Base-by-base conservation (phyloP, 2,888 invertebrate genomes). In the Microplitis manilae region DNA sequence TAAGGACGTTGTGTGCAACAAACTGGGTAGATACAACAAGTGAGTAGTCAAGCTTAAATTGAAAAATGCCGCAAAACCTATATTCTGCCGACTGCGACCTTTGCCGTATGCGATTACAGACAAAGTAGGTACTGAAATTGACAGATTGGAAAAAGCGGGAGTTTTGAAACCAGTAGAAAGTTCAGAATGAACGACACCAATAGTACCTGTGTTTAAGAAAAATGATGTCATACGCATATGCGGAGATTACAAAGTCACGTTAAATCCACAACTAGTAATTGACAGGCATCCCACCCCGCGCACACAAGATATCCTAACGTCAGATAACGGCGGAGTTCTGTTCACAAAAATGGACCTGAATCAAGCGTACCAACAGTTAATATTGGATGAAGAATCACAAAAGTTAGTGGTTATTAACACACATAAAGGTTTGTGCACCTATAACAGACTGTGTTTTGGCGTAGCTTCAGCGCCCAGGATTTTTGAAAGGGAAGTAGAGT, bases 281-380 rank as follows among this genome's bases (percentile, higher is more conserved):
- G 75, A 78, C 59, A 67, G 68, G 73, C 82, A 85, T 70, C 84
- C 83, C 70, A 60, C 82, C 38, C 84, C 83, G 5, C 67, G 77
- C 8, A 77, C 82, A 6, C 80, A 83, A 17, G 81, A 84, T 69
- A 67, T 85, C n/a, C 79, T 83, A 13, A 68, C 70, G 61, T 13
- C 6, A n/a, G 5, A 6, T 38, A 76, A 79, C 73, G 86, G 84
- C 59, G 87, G 87, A 20, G 81, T 76, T 39, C 75, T 82, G 17
- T 90, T 89, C 80, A 81, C 85, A 5, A 88, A 87, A 79, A 78
- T 90, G 6, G 89, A 90, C 79, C 81, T 89, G n/a, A 79, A 81
- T 4, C 84, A 88, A 73, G 87, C 87, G 6, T 89, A 87, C 79
- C 84, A 85, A 76, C 87, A 90, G 81, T 67, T 85, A 30, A 17